Evolutionary conservation across 2,888 invertebrate species (phyloP).

Genomic region (Neoitamus cyanurus): DNA sequence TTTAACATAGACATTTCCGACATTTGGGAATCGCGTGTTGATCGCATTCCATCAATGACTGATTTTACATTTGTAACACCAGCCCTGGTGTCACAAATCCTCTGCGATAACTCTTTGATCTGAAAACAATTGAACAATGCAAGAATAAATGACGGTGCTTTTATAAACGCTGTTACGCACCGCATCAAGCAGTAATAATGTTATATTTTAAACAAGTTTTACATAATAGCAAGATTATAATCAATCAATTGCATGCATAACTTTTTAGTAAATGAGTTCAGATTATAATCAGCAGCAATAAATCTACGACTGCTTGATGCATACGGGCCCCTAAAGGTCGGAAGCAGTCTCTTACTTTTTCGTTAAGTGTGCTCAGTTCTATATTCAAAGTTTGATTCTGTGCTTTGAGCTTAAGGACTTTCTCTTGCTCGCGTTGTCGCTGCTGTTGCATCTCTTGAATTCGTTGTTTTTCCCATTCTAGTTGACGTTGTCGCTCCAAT

Average conservation of each 20-base stretch:
- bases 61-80: constrained; percentile 92
- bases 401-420: constrained; percentile 86
- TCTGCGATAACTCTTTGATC: constrained; percentile 83
- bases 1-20: constrained; percentile 86
- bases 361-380: constrained; percentile 74
- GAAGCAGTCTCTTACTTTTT: constrained; percentile 58
- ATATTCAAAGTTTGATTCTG: constrained; percentile 85
- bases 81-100: constrained; percentile 84
- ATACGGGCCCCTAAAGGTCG: not conserved
- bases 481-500: constrained; percentile 92
- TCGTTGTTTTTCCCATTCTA: constrained; percentile 95
- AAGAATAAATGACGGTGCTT: too few species aligned
- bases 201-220: too few species aligned
- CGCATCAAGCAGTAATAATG: too few species aligned
- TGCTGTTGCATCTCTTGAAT: constrained; percentile 87
- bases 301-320: too few species aligned
- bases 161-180: too few species aligned
- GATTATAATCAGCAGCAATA: too few species aligned
- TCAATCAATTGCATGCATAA: too few species aligned
- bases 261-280: too few species aligned
- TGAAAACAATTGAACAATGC: constrained; percentile 59
- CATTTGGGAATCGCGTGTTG: constrained; percentile 91
- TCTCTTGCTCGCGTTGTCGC: constrained; percentile 86
- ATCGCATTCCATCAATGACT: constrained; percentile 95
- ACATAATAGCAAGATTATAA: too few species aligned